These are phyloP conservation scores for Pocillopora damicornis DNA, from an alignment of 64 coral and sea anemone species.

Conservation along the genomic window DNA sequence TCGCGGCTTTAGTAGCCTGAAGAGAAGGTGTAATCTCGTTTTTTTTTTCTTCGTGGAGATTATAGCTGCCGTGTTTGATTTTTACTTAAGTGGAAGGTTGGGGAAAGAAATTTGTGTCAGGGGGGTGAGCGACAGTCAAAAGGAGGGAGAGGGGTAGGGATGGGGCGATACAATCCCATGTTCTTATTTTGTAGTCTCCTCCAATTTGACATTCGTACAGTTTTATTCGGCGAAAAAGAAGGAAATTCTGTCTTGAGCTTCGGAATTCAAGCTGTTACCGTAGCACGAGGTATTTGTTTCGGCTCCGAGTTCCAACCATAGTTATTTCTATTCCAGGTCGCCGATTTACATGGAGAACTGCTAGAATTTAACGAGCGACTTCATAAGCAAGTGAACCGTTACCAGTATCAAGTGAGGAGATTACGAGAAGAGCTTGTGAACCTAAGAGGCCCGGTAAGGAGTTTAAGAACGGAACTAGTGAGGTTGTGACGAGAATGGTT, in stretches of 20 bases:
- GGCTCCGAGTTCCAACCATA: not conserved
- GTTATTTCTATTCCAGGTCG: constrained; percentile 55
- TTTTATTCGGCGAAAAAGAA: too few relatives aligned
- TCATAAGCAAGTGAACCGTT: constrained; percentile 66
- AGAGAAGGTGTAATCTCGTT: too few relatives aligned
- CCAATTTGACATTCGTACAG: too few relatives aligned
- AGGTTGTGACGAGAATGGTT: not conserved
- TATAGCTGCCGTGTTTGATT: not conserved
- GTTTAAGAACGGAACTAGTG: not conserved
- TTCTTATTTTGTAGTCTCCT: too few relatives aligned
- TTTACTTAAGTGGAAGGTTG: too few relatives aligned
- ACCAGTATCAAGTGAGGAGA: constrained; percentile 64
- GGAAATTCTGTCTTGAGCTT: not conserved
- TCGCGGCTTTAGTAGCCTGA: too few relatives aligned
- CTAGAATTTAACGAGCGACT: constrained; percentile 94
- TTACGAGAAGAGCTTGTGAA: constrained; percentile 84
- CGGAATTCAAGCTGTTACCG: not conserved
- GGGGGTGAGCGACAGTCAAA: too few relatives aligned
- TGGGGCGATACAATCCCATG: too few relatives aligned
- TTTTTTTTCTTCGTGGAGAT: too few relatives aligned
- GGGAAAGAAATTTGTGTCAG: too few relatives aligned
- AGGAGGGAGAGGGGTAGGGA: too few relatives aligned
- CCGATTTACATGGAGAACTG: constrained; percentile 96
- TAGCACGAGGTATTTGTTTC: not conserved
- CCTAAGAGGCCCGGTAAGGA: constrained; percentile 86